Base-by-base conservation (phyloP, 1,140 invertebrate genomes). In the Drosophila takahashii region DNA sequence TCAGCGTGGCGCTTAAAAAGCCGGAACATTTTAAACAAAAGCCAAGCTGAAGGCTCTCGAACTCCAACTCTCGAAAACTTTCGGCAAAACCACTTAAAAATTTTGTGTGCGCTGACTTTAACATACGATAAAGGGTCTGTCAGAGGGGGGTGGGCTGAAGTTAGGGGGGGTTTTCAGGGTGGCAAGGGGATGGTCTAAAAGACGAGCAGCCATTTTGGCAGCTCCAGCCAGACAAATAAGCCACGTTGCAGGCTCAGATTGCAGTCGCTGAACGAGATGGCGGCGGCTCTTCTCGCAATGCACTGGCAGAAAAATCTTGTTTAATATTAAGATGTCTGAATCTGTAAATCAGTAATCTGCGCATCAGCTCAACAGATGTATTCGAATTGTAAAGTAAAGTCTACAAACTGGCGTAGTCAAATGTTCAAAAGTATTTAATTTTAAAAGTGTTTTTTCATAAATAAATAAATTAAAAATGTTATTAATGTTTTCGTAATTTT, bases 11-110 rank as follows among this genome's bases (percentile, higher is more conserved):
- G 66, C 66, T 70, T 70, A 70, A 70, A 70, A 70, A 70, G 66
- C 66, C 66, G 66, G 84, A 89, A 83, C 79, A 69, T 69, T 86
- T 89, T 83, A 83, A 86, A 86, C 83, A 89, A 87, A 86, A 75
- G 56, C 69, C 57, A 27, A 73, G 67, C 60, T 75, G 77, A 64
- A 76, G 81, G 73, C 81, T 84, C 76, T 84, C 78, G 66, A 84
- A 73, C 58, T 73, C 53, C 75, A 61, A 36, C 61, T 64, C 67
- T 52, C 52, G 42, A 69, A 86, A 86, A 86, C 70, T 89, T 86
- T 83, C 32, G 44, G 72, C 59, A 72, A 66, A 89, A 86, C 70
- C 79, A 89, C 81, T 86, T 86, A 81, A 83, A 84, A 86, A 71
- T 87, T 83, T 62, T 65, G 53, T 81, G 56, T 60, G 56, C 56